Evolutionary conservation across 1,140 invertebrate species (phyloP).

Genomic region (Zaprionus africanus): DNA sequence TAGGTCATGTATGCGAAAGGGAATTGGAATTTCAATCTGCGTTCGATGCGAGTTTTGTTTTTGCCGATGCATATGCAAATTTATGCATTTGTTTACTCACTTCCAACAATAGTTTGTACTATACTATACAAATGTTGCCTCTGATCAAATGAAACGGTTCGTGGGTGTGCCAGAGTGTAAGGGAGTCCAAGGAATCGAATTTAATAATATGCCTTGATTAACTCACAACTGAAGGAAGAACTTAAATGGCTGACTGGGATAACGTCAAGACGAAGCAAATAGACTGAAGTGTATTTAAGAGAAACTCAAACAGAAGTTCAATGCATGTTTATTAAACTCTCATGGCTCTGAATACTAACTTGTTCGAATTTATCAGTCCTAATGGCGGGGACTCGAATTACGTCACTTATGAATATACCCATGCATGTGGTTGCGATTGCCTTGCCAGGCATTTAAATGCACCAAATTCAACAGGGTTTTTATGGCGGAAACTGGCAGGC

Average conservation of each 20-base stretch:
- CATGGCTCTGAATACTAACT: not conserved
- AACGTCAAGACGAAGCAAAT: not conserved
- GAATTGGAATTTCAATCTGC: not conserved
- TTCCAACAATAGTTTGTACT: constrained; percentile 5
- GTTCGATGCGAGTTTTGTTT: constrained; percentile 1
- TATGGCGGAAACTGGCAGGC: not conserved
- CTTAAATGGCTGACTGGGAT: not conserved
- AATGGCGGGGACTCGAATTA: not conserved
- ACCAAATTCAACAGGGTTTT: constrained; percentile 45
- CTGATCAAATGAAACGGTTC: constrained; percentile 27
- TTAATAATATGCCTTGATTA: constrained; percentile 37
- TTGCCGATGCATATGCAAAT: constrained; percentile 27
- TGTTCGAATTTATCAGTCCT: constrained; percentile 11
- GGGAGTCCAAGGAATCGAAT: constrained; percentile 18
- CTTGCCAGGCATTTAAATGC: constrained; percentile 55
- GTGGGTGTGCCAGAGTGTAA: not conserved
- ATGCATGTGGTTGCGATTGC: not conserved
- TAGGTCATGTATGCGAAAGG: not conserved
- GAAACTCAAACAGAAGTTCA: no score
- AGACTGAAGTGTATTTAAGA: no score
- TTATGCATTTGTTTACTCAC: constrained; percentile 43
- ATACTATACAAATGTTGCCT: constrained; percentile 26
- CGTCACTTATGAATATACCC: constrained; percentile 22
- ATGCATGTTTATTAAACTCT: not conserved
- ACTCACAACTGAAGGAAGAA: constrained; percentile 4